Conservation (phyloP, 92 coral and sea anemone species). For the Umimayanthus kanabou region DNA sequence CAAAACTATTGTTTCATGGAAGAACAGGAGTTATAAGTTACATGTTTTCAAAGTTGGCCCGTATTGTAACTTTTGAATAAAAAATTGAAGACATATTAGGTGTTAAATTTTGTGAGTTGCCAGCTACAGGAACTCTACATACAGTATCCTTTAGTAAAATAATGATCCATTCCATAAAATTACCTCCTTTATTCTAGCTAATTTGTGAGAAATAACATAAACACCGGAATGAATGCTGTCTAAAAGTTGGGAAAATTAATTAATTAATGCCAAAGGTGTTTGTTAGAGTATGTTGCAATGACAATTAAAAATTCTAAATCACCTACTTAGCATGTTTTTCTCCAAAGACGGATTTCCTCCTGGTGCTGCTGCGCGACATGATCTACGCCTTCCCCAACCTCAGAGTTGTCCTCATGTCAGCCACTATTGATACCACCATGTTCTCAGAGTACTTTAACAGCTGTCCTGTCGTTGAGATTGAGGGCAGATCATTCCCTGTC, state of each 20-base stretch:
- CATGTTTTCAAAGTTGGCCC: too few relatives aligned
- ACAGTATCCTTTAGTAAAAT: too few relatives aligned
- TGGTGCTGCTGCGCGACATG: constrained; percentile 94
- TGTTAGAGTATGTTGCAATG: background rate
- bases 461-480: constrained; percentile 96
- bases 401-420: constrained; percentile 96
- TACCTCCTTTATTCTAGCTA: too few relatives aligned
- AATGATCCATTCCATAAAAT: too few relatives aligned
- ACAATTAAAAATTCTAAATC: background rate
- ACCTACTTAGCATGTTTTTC: background rate
- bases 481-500: constrained; percentile 94
- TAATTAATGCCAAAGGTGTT: background rate
- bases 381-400: constrained; percentile 84
- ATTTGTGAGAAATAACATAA: too few relatives aligned
- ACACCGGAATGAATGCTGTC: too few relatives aligned
- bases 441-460: constrained; percentile 90
- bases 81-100: too few relatives aligned
- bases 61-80: too few relatives aligned
- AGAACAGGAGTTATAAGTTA: too few relatives aligned
- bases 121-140: too few relatives aligned
- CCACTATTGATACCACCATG: constrained; percentile 97
- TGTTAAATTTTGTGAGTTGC: too few relatives aligned
- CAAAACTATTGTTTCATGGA: too few relatives aligned
- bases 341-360: constrained; percentile 88
- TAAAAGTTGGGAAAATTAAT: background rate